These are phyloP conservation scores for Operophtera brumata DNA, from an alignment of 2,888 invertebrate genomes.

Conservation along the genomic window DNA sequence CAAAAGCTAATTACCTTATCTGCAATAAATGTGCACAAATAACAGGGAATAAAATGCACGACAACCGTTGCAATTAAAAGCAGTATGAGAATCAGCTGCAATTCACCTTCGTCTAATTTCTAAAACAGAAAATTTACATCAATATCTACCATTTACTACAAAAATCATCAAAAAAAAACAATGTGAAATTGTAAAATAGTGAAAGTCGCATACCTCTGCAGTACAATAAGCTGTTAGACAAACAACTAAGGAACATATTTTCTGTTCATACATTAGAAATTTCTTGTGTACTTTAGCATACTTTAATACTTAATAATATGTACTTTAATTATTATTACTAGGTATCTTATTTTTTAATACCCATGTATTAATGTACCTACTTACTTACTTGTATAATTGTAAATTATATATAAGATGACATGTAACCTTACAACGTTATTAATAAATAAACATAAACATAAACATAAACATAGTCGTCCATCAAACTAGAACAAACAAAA, in stretches of 20 bases:
- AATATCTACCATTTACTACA: too few relatives aligned
- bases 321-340: too few relatives aligned
- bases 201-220: constrained; percentile 53
- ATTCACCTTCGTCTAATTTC: constrained; percentile 23
- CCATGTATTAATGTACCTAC: too few relatives aligned
- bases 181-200: too few relatives aligned
- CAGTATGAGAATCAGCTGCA: constrained; percentile 17
- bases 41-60: constrained; percentile 15
- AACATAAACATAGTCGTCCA: constrained; percentile 50
- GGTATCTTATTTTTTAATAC: too few relatives aligned
- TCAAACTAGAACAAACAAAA: constrained; percentile 43
- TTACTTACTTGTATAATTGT: too few relatives aligned
- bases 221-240: constrained; percentile 55
- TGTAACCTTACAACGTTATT: too few relatives aligned
- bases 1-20: constrained; percentile 25
- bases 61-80: constrained; percentile 7
- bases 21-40: constrained; percentile 21
- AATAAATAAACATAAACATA: too few relatives aligned
- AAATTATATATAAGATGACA: too few relatives aligned
- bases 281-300: constrained; percentile 58
- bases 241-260: constrained; percentile 44
- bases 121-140: too few relatives aligned
- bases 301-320: too few relatives aligned
- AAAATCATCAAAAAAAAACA: too few relatives aligned
- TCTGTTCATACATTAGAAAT: constrained; percentile 57